phyloP scores from a whole-genome alignment of 2,888 invertebrate species.

The Brachypterus glaber region DNA sequence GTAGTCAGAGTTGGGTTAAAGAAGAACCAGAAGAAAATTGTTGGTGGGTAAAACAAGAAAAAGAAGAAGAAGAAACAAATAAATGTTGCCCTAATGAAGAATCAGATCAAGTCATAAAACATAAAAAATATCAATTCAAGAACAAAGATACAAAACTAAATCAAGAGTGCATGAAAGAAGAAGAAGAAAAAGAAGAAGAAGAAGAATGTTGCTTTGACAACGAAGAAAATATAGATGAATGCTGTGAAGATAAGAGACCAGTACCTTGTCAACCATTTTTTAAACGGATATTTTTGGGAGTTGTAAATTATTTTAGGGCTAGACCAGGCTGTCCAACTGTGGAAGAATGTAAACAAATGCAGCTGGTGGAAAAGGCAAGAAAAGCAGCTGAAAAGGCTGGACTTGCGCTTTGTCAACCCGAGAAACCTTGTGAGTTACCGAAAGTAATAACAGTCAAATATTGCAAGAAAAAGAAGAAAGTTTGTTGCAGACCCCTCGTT shows the following conservation, averaged over 20 bases:
- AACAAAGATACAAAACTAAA: not conserved
- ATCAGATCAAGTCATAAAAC: too few species aligned
- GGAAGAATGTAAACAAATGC: slow-evolving; percentile 30
- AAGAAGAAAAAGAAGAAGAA: not conserved
- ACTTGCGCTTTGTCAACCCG: slow-evolving; percentile 27
- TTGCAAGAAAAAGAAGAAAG: not conserved
- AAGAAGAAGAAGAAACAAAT: too few species aligned
- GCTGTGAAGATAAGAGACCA: too few species aligned
- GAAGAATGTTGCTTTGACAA: too few species aligned
- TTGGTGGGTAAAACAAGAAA: slow-evolving; percentile 1
- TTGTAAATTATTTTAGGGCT: slow-evolving; percentile 34
- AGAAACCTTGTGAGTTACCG: slow-evolving; percentile 6
- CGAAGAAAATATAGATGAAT: too few species aligned
- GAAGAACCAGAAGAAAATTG: not conserved
- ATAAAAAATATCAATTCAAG: too few species aligned
- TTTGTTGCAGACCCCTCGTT: too few species aligned
- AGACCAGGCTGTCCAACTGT: slow-evolving; percentile 32
- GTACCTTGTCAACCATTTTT: too few species aligned
- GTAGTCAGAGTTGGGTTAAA: too few species aligned
- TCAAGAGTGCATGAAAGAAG: slow-evolving; percentile 1
- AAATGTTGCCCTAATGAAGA: too few species aligned
- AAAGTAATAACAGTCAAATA: not conserved
- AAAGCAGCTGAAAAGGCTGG: slow-evolving; percentile 33
- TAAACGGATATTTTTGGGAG: slow-evolving; percentile 11
- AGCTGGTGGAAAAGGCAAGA: slow-evolving; percentile 27